Evolutionary conservation across 2,888 invertebrate species (phyloP).

Genomic region (Troides oblongomaculatus): DNA sequence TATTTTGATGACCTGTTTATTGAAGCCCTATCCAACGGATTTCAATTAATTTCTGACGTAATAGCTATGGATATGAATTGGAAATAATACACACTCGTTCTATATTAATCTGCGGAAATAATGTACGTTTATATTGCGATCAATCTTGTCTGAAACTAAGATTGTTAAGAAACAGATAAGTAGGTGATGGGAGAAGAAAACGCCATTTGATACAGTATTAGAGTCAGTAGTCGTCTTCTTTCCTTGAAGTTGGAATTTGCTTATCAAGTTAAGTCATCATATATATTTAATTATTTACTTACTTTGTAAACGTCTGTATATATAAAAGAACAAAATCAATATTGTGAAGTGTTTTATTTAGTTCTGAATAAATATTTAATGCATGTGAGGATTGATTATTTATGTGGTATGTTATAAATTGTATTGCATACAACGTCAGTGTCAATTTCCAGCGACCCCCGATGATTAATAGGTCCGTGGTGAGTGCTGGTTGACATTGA

Average conservation of each 20-base stretch:
- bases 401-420: neutral
- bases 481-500: constrained; percentile 67
- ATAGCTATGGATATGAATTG: constrained; percentile 12
- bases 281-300: no score
- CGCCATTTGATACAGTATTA: neutral
- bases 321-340: no score
- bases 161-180: neutral
- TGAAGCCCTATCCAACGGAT: constrained; percentile 19
- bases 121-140: neutral
- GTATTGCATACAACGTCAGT: constrained; percentile 4
- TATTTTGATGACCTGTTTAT: constrained; percentile 28
- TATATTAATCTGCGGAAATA: neutral
- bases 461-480: constrained; percentile 38
- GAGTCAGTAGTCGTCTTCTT: neutral
- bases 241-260: no score
- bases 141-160: neutral
- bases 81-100: constrained; percentile 3
- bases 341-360: no score
- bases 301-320: no score
- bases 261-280: no score
- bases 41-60: constrained; percentile 21
- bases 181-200: neutral
- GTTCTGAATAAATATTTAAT: no score
- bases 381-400: neutral
- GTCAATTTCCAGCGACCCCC: constrained; percentile 9